Base-by-base conservation (phyloP, 1,140 invertebrate genomes). In the Ectropis grisescens region DNA sequence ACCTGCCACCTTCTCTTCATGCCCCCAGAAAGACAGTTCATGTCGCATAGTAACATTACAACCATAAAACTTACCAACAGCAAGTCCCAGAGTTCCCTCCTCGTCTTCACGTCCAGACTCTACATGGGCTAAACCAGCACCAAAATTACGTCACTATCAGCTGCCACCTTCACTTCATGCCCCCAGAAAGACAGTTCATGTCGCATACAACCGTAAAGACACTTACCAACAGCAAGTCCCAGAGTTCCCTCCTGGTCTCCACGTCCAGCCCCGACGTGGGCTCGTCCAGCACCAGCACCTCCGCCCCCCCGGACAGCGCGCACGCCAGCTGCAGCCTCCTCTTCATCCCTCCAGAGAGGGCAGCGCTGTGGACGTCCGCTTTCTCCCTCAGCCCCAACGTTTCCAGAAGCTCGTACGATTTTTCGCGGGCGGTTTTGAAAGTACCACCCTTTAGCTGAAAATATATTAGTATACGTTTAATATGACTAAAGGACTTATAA, bases 241-340 rank as follows among this genome's bases (percentile, higher is more conserved):
- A 98, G 3, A 96, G 89, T 29, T 90, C 88, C 33, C 96, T 82
- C 36, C 96, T 85, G 1, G 96, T 94, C 51, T 94, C 90, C 2
- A 97, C 95, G 85, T 99, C 97, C 86, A 99, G 93, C 29, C 96
- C 96, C 2, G 94, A 93, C 1, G 95, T 96, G 22, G 96, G 96
- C 75, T 98, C 95, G 75, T 98, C 95, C 58, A 96, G 85, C 45
- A 97, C 89, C n/a, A 97, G 87, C 28, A 88, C 84, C 42, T 82
- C 81, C 1, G 88, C 87, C 11, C 83, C 80, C 0, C 88, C 92
- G 37, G 91, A 89, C 11, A 95, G 75, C 2, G 93, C 92, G 37
- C 93, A 90, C 3, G 89, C 92, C 14, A 94, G 86, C 33, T 89
- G 93, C 1, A 95, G 67, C 47, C 93, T 91, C 8, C 94, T 72